Base-by-base conservation (phyloP, 1,140 invertebrate genomes). In the Nasonia giraulti region DNA sequence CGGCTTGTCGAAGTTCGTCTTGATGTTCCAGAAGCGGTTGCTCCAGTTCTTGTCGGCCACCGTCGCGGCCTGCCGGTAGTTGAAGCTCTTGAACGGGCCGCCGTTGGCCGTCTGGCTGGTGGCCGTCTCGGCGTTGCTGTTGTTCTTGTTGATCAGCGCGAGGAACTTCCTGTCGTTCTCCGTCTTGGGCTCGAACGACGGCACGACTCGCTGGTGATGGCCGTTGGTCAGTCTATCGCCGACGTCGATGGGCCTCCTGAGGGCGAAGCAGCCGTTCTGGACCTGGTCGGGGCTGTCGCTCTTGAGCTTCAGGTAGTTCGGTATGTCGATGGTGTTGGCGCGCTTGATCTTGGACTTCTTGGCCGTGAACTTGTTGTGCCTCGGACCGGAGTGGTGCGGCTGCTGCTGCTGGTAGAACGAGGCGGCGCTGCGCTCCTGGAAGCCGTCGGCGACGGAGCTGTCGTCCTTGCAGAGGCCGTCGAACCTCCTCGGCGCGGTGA, bases 281-380 rank as follows among this genome's bases (percentile, higher is more conserved):
- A 91, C 80, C 86, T 90, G 83, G 80, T 90, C 88, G 3, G 88
- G 90, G 88, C 84, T 93, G 88, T 90, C 90, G 0, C 89, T 82
- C 27, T 93, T 91, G 0, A 93, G 85, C 31, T 93, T 92, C n/a
- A 92, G 68, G 68, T 93, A 95, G 89, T 96, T 96, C 1, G 96
- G 96, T 89, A 97, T 97, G 89, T 98, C 97, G 85, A 98, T 97
- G 2, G 97, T 98, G 84, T 98, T 98, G 0, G 97, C 97, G 33
- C 97, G 94, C 92, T 97, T 97, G 94, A 97, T 97, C 87, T 96
- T 95, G 5, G 95, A 93, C 88, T 96, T 96, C 87, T 96, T 96
- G 62, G 92, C 94, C 50, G 91, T 94, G 85, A 96, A 96, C 86
- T 95, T 94, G 85, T 94, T 95, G 2, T 90, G 89, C 44, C 37